phyloP scores from a whole-genome alignment of 2,888 invertebrate genomes.

The Caenorhabditis wallacei region DNA sequence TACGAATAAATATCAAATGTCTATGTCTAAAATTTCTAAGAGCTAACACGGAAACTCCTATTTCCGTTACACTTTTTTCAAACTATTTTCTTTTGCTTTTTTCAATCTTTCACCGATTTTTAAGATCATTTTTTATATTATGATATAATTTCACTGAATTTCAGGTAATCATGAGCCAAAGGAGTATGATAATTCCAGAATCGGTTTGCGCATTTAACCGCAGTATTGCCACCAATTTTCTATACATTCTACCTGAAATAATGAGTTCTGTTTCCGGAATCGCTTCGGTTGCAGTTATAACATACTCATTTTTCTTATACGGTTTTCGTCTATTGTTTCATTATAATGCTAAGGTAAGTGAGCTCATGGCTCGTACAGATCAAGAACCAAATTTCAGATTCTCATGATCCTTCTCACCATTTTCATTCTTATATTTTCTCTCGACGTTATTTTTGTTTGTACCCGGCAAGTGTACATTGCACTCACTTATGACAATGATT shows the following conservation, averaged over 20 bases:
- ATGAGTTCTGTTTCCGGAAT: constrained; percentile 52
- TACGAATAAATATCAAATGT: constrained; percentile 23
- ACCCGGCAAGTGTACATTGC: constrained; percentile 44
- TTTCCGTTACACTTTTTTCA: constrained; percentile 43
- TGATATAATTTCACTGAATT: background rate
- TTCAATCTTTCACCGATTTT: background rate
- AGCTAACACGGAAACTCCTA: constrained; percentile 19
- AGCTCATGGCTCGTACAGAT: no score
- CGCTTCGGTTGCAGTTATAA: constrained; percentile 27
- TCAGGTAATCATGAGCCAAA: background rate
- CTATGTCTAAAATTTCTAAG: background rate
- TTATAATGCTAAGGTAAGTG: constrained; percentile 57
- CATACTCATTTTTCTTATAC: constrained; percentile 55
- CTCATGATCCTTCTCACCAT: constrained; percentile 58
- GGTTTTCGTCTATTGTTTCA: constrained; percentile 56
- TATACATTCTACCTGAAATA: constrained; percentile 54
- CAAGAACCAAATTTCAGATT: constrained; percentile 21
- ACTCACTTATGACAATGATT: constrained; percentile 44
- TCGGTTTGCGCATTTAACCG: constrained; percentile 47
- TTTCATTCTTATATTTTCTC: constrained; percentile 51
- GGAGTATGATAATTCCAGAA: constrained; percentile 18
- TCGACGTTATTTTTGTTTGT: constrained; percentile 46
- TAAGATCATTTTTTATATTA: background rate
- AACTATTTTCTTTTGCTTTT: constrained; percentile 1
- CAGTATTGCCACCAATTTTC: constrained; percentile 45